Conservation (phyloP, 2,797 vertebrate genomes). For the Orestias chungarensis region DNA sequence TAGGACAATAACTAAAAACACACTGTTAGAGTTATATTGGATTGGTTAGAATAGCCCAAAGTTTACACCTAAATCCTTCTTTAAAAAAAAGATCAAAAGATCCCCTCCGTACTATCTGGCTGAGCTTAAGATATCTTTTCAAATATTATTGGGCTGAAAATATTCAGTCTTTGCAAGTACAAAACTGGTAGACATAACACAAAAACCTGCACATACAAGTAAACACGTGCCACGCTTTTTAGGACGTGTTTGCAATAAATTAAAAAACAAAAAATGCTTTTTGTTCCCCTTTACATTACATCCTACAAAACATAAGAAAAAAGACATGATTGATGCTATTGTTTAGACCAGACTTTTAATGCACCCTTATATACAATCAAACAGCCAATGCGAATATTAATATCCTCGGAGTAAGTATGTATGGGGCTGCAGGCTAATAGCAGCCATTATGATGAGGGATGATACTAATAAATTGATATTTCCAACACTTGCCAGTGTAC, state of each 20-base stretch:
- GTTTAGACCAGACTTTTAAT: constrained; percentile 44
- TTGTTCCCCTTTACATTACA: neutral
- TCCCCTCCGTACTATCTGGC: neutral
- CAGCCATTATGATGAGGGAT: constrained; percentile 69
- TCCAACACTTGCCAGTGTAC: constrained; percentile 51
- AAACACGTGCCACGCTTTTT: neutral
- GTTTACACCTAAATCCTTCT: neutral
- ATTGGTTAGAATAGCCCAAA: neutral
- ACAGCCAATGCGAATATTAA: constrained; percentile 40
- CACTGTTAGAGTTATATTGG: neutral
- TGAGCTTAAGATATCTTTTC: neutral
- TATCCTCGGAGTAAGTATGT: constrained; percentile 40
- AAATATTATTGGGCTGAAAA: neutral
- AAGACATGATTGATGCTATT: constrained; percentile 41
- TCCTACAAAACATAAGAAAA: constrained; percentile 29
- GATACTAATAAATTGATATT: constrained; percentile 71
- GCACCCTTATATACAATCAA: constrained; percentile 10
- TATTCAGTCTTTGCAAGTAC: neutral
- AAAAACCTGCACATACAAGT: neutral
- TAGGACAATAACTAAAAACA: neutral
- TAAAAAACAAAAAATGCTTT: neutral
- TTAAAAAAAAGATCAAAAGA: neutral
- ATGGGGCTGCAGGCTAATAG: constrained; percentile 50
- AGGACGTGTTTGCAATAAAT: neutral
- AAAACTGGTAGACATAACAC: neutral